A percentile compares a stretch with the other conserved stretches of the same genome.
These are phyloP conservation scores for Tinamus guttatus DNA, from an alignment of 2,113 vertebrate genomes.

Conservation along the genomic window DNA sequence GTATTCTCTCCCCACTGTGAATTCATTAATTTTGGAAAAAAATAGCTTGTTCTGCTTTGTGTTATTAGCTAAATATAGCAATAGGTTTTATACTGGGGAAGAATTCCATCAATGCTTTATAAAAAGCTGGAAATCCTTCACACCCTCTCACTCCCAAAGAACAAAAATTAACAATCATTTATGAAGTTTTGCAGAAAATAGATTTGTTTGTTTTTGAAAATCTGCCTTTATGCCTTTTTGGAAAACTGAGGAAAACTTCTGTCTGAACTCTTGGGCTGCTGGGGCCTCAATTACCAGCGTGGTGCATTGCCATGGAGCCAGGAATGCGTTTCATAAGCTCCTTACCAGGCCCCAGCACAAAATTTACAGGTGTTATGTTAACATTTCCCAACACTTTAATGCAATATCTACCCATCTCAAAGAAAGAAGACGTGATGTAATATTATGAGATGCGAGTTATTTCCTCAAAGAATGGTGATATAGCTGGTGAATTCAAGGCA, in stretches of 20 bases:
- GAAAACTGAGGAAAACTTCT: not conserved
- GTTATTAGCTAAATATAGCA: not conserved
- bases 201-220: not conserved
- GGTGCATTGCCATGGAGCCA: not conserved
- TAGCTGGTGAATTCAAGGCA: not conserved
- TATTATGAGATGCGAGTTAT: not conserved
- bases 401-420: not conserved
- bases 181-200: not conserved
- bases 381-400: not conserved
- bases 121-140: not conserved
- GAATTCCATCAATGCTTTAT: not conserved
- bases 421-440: not conserved
- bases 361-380: not conserved
- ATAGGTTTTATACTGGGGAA: not conserved
- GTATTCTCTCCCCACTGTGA: not conserved
- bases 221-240: not conserved
- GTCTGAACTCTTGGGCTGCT: not conserved
- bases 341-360: not conserved
- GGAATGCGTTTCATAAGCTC: not conserved
- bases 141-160: not conserved
- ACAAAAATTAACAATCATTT: not conserved
- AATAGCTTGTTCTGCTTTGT: not conserved
- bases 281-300: not conserved
- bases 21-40: not conserved
- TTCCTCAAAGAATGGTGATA: not conserved